Evolutionary conservation across 2,113 vertebrate species (phyloP), one percentile per base, ranked within the genome.

Genomic region (Cervus canadensis): DNA sequence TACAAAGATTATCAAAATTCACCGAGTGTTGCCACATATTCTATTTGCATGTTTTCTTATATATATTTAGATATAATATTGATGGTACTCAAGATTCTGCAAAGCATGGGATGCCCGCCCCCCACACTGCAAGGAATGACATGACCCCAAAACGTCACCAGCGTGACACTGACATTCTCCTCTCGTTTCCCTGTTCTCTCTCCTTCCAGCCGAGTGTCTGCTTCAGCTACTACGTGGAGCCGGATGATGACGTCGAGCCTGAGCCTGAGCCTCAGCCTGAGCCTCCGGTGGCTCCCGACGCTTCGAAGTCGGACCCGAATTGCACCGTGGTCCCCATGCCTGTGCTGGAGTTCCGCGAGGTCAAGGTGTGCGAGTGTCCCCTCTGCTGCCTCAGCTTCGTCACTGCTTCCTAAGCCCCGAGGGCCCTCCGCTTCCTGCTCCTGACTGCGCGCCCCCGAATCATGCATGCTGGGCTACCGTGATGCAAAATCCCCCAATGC

Each of bases 301-400:
- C 16, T 33, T 12, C 48, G 2, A 52, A n/a, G 3, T 19, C 78
- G 9, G 78, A 52, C 30, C 28, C 48, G 17, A 52, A 4, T 0
- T 1, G 78, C 48, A 13, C 17, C 28, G 0, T n/a, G 0, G 30
- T n/a, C 0, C 48, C 78, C 7, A 2, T 81, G 48, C 48, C 48
- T 1, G 78, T 52, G 48, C 16, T 81, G 28, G 78, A 81, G 48
- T 81, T 81, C 30, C 48, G 30, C 17, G 78, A 81, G 30, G 28
- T 81, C 45, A 81, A 81, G 78, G 78, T 50, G 28, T 81, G 78
- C 15, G 78, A 81, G 2, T 81, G 78, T 2, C 78, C 78, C 8
- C 78, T 81, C 45, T 81, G 78, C 78, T 81, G 78, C 28, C 78
- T 81, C 26, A 81, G 45, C 78, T 81, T 81, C 30, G 45, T 81